Evolutionary conservation across 1,140 invertebrate species (phyloP).

Genomic region (Probaryconus sp.): DNA sequence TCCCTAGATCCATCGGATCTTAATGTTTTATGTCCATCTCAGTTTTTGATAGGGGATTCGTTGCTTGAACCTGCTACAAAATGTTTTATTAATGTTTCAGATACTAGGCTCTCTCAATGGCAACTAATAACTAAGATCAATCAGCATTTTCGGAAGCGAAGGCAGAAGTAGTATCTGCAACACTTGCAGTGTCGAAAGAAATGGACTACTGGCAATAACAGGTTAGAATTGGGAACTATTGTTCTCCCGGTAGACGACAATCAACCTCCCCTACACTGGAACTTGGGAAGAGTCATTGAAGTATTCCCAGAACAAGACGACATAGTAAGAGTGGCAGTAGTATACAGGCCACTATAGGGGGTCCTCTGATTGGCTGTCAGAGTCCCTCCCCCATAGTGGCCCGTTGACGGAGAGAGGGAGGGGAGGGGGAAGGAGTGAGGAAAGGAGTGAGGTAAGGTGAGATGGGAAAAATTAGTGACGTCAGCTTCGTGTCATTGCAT

Average conservation of each 20-base stretch:
- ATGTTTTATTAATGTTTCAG: conserved; percentile 10
- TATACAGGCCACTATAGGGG: no score
- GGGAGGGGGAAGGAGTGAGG: no score
- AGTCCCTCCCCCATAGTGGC: no score
- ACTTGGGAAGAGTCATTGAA: conserved; percentile 9
- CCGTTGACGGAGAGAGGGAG: no score
- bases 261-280: conserved; percentile 65
- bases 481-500: no score
- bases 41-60: conserved; percentile 62
- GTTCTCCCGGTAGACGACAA: conserved; percentile 70
- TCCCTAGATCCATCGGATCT: conserved; percentile 45
- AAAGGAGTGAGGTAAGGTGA: no score
- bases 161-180: conserved; percentile 66
- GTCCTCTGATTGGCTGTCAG: no score
- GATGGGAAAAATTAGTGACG: no score
- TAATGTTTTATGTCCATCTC: conserved; percentile 42
- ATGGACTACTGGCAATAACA: conserved; percentile 44
- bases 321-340: conserved; percentile 1
- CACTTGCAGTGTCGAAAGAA: conserved; percentile 58
- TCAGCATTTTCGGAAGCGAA: conserved; percentile 67
- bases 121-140: conserved; percentile 47
- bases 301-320: conserved; percentile 11
- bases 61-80: conserved; percentile 26
- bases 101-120: conserved; percentile 55
- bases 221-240: conserved; percentile 62